These are phyloP conservation scores for Theristicus caerulescens DNA, from an alignment of 2,113 vertebrate genomes.

Conservation along the genomic window DNA sequence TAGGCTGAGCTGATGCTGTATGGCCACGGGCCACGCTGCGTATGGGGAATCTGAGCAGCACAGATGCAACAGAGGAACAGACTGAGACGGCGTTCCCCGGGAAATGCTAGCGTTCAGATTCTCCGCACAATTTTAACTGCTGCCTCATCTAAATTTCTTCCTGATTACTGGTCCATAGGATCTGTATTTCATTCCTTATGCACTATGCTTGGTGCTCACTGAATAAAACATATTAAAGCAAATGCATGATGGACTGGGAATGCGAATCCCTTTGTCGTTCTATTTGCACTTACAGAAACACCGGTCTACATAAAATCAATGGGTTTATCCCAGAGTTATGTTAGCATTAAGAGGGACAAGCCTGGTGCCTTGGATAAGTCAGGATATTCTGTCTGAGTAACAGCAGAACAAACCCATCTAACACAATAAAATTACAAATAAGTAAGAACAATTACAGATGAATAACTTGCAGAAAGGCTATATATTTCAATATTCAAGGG, in stretches of 20 bases:
- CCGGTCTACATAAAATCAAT: background rate
- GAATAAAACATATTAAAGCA: background rate
- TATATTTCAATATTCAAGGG: too few relatives aligned
- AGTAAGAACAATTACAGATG: background rate
- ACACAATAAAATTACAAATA: background rate
- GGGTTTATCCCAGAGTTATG: background rate
- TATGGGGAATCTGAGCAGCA: background rate
- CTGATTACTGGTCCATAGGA: background rate
- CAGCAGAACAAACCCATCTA: background rate
- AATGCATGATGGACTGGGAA: background rate
- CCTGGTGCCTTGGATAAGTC: background rate
- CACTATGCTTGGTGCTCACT: background rate
- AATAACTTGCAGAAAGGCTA: background rate
- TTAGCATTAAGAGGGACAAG: background rate
- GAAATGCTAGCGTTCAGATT: background rate
- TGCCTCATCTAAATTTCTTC: background rate
- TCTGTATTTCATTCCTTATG: background rate
- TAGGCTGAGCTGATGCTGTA: background rate
- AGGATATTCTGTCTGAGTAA: background rate
- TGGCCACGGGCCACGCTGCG: background rate
- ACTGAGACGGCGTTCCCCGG: accelerated
- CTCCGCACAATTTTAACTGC: background rate
- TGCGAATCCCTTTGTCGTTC: background rate
- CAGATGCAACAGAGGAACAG: background rate
- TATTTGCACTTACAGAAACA: background rate